Evolutionary conservation across 2,797 vertebrate genomes (phyloP), one percentile per base, ranked within the genome.

Genomic region (Monodelphis domestica): DNA sequence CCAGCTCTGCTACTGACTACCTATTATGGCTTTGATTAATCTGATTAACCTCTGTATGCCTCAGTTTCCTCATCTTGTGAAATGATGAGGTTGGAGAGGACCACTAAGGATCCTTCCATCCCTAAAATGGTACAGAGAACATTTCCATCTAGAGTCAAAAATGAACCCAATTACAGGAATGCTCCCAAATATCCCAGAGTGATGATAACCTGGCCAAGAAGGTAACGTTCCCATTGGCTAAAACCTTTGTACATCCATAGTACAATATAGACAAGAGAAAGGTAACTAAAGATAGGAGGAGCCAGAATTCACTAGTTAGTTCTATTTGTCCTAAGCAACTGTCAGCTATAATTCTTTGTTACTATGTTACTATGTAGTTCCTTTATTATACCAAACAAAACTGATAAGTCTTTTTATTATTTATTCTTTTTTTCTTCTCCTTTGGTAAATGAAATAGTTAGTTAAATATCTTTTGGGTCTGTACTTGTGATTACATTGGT

Each of bases 391-490:
- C 94, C 88, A 90, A 89, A 45, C 38, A 87, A 70, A 78, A 88
- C 28, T n/a, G 52, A 91, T 93, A 95, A 87, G 51, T 56, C 5
- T 54, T 89, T 53, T 93, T n/a, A n/a, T n/a, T n/a, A n/a, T n/a
- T 59, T 59, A 28, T 88, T 90, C 55, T 4, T 54, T n/a, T 45
- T 45, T 90, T 78, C 52, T 92, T 90, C 95, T 89, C 95, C 89
- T 92, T 88, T 53, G 26, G 88, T 63, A 3, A 57, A 87, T 70
- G 89, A 90, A 93, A 92, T 91, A 30, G 12, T 59, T 59, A 38
- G 3, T 84, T 45, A 84, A 84, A 84, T 84, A 50, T 84, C 45
- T 84, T 33, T 24, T 45, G 84, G 70, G 70, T 14, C 70, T 45
- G 21, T 84, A 26, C 9, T 45, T 84, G 21, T 84, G 38, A 84